Conservation (phyloP, 2,797 vertebrate genomes). For the Sarcophilus harrisii region DNA sequence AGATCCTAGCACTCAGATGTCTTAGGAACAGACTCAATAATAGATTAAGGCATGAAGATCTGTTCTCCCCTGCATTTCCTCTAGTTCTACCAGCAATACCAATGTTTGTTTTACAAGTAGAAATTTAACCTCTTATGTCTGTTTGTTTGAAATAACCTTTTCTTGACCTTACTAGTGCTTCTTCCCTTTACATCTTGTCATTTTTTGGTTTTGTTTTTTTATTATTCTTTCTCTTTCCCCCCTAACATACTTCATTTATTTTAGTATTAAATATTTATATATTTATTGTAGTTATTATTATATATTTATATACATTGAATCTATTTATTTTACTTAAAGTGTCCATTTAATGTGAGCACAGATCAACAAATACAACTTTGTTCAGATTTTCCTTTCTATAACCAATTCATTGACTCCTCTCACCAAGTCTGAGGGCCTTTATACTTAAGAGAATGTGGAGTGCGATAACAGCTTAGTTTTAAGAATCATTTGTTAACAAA, state of each 20-base stretch:
- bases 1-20: slow-evolving; percentile 56
- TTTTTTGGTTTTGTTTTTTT: background rate
- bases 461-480: slow-evolving; percentile 33
- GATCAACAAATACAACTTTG: background rate
- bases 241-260: slow-evolving; percentile 43
- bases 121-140: background rate
- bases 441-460: slow-evolving; percentile 47
- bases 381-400: background rate
- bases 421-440: background rate
- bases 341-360: background rate
- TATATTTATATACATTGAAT: background rate
- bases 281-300: slow-evolving; percentile 54
- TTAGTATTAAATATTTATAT: slow-evolving; percentile 17
- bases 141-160: slow-evolving; percentile 34
- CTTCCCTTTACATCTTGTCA: background rate
- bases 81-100: background rate
- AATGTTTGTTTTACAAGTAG: slow-evolving; percentile 48
- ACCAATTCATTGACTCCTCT: background rate
- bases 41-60: background rate
- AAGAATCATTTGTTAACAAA: slow-evolving; percentile 40
- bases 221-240: slow-evolving; percentile 20
- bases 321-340: background rate
- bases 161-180: slow-evolving; percentile 3
- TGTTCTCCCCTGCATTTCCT: slow-evolving; percentile 6
- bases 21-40: slow-evolving; percentile 25